Evolutionary conservation across 2,888 invertebrate genomes (phyloP), one percentile per base, ranked within the genome.

Genomic region (Caenorhabditis becei): DNA sequence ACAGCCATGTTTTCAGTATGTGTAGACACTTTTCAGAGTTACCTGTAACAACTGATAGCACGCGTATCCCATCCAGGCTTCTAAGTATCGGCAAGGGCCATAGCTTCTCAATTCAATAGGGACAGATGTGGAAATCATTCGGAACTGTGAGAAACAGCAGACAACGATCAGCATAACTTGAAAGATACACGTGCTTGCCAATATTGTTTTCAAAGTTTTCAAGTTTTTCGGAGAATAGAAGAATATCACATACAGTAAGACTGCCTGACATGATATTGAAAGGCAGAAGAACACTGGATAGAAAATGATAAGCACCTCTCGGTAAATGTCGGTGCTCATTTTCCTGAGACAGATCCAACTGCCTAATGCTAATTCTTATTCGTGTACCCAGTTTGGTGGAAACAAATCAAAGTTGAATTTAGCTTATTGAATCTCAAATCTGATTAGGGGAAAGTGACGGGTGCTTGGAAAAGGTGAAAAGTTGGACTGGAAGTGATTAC

Each of bases 41-140:
- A 71, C 62, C 32, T 71, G 71, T n/a, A 71, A 24, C 44, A 54
- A 32, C 8, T 71, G 71, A 35, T 71, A 63, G 23, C 62, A 20
- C 0, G 71, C 20, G 24, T 71, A 71, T 1, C 62, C 62, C 18
- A 71, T 23, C 71, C 71, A 71, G 1, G 71, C 62, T 16, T 62
- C 54, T 11, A 71, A 63, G 47, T 44, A 54, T 11, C 56, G 32
- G 20, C 54, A 54, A 0, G 28, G 59, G 11, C 71, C 71, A 62
- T 71, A 71, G 32, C 61, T 62, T n/a, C 71, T 10, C n/a, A 71
- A 23, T 28, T 62, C 71, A 4, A 71, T 62, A 0, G 71, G 71
- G 14, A 71, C 35, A 2, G 51, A 28, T 0, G 71, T 71, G 23
- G 71, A 54, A 14, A 71, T 71, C 71, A 71, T 71, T 24, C 71